phyloP scores from a whole-genome alignment of 1,140 invertebrate genomes.

The Bombyx mandarina region DNA sequence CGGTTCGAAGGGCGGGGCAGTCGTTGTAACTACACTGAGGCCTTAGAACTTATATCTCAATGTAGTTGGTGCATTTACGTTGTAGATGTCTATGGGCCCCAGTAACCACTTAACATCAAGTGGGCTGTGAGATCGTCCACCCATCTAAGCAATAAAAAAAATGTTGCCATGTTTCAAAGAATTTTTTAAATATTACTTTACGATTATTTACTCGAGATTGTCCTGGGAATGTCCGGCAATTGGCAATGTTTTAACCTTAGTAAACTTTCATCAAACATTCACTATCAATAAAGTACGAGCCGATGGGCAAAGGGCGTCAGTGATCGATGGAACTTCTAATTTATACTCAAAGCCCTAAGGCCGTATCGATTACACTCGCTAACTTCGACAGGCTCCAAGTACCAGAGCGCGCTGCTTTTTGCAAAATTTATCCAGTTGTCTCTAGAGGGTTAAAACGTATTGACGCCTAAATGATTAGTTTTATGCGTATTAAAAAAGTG shows the following conservation, averaged over 20 bases:
- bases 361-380: constrained; percentile 57
- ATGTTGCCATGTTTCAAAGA: too few species aligned
- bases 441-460: constrained; percentile 27
- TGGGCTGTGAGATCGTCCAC: too few species aligned
- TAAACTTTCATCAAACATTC: constrained; percentile 53
- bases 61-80: too few species aligned
- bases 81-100: too few species aligned
- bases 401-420: constrained; percentile 32
- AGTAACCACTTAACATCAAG: too few species aligned
- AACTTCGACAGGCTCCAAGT: constrained; percentile 36
- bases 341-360: constrained; percentile 63
- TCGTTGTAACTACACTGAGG: too few species aligned
- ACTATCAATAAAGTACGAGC: constrained; percentile 60
- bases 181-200: too few species aligned
- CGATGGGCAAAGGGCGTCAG: constrained; percentile 56
- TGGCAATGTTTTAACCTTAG: constrained; percentile 15
- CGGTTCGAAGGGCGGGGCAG: too few species aligned
- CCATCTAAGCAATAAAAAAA: too few species aligned
- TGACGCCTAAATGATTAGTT: background rate
- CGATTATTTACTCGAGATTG: too few species aligned
- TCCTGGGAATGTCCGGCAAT: too few species aligned
- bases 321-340: constrained; percentile 67
- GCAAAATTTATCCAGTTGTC: constrained; percentile 32
- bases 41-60: too few species aligned
- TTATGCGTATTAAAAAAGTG: background rate